Evolutionary conservation across 2,888 invertebrate species (phyloP).

Genomic region (Drosophila eohydei): DNA sequence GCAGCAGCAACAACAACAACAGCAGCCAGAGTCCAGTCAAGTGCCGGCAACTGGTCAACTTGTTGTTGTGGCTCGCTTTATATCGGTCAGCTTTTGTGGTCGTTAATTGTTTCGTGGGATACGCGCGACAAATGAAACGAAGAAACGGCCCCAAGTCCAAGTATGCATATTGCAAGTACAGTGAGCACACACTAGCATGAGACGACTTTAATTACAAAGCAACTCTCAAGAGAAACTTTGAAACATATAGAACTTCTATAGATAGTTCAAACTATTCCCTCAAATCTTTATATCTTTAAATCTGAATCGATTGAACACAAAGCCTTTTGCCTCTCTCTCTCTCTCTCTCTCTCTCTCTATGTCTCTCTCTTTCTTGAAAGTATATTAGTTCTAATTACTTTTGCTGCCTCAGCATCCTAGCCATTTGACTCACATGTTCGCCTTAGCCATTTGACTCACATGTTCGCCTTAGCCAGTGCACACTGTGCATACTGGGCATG

Average conservation of each 20-base stretch:
- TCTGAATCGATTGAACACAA: no score
- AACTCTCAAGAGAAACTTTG: neutral
- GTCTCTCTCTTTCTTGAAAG: neutral
- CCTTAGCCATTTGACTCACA: neutral
- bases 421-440: neutral
- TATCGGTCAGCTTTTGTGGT: constrained; percentile 62
- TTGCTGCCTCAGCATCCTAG: no score
- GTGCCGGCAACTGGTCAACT: constrained; percentile 64
- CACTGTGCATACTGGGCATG: constrained; percentile 19
- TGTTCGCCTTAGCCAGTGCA: constrained; percentile 4
- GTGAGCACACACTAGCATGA: constrained; percentile 22
- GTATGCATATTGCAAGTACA: constrained; percentile 37
- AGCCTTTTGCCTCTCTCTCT: no score
- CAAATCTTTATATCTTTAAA: no score
- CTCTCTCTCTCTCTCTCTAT: neutral
- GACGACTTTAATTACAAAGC: neutral
- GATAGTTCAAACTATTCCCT: no score
- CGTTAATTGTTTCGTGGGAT: constrained; percentile 71
- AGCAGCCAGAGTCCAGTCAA: constrained; percentile 53
- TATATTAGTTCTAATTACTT: no score
- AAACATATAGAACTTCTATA: no score
- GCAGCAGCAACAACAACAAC: constrained; percentile 31
- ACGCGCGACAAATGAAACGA: constrained; percentile 54
- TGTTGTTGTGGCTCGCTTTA: constrained; percentile 28
- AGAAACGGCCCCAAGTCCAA: constrained; percentile 17